Evolutionary conservation across 2,113 vertebrate genomes (phyloP).

Genomic region (Maccullochella peelii): DNA sequence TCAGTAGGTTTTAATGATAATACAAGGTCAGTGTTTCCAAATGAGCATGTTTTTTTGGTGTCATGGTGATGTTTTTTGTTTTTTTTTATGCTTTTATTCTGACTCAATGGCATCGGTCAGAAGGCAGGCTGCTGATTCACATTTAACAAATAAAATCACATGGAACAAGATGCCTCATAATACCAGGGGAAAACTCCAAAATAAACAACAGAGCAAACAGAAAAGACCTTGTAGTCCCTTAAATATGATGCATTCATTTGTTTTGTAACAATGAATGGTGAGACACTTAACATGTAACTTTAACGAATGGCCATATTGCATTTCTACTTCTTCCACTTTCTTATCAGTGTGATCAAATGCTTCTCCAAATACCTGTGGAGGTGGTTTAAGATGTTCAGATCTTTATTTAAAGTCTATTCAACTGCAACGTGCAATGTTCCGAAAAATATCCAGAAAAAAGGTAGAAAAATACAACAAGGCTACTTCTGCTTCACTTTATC

Average conservation of each 20-base stretch:
- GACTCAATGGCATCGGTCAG: background rate
- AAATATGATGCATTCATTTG: background rate
- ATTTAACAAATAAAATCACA: conserved; percentile 3
- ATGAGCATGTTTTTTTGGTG: background rate
- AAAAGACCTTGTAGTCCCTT: background rate
- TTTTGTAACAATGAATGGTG: too few species aligned
- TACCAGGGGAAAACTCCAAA: background rate
- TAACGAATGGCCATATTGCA: background rate
- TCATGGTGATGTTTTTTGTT: background rate
- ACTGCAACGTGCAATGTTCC: background rate
- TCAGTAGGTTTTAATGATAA: background rate
- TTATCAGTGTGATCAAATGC: background rate
- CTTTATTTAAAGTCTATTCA: background rate
- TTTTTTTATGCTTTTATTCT: background rate
- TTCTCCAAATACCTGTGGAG: background rate
- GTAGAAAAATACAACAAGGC: background rate
- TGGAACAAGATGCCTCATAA: background rate
- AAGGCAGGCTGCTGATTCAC: conserved; percentile 6
- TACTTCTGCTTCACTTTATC: conserved; percentile 11
- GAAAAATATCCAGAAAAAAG: background rate
- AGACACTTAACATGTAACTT: background rate
- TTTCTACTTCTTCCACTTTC: background rate
- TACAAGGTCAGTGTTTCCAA: background rate
- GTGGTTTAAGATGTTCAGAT: background rate
- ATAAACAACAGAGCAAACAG: too few species aligned